Evolutionary conservation across 2,797 vertebrate species (phyloP).

Genomic region (Melanotaenia trifasciata): DNA sequence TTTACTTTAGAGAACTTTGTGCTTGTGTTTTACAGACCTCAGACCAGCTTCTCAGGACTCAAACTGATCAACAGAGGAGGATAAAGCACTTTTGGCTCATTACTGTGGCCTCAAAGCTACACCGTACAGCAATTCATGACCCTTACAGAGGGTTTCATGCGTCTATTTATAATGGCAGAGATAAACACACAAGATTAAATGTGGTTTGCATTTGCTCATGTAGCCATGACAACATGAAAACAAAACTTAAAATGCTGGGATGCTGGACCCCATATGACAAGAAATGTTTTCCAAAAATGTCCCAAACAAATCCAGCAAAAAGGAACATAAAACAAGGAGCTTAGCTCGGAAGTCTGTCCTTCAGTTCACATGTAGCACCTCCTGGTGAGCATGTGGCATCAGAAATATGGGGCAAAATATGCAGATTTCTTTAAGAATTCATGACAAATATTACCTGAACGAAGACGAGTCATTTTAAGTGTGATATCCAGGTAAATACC

Average conservation of each 20-base stretch:
- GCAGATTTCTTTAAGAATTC: neutral
- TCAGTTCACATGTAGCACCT: neutral
- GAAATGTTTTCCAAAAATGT: neutral
- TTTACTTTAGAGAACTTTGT: neutral
- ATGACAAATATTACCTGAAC: neutral
- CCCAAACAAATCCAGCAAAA: neutral
- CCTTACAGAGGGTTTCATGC: neutral
- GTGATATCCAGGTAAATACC: neutral
- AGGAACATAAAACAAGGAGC: neutral
- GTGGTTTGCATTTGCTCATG: neutral
- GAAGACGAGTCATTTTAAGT: neutral
- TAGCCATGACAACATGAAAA: neutral
- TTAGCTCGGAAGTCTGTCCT: neutral
- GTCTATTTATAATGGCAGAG: neutral
- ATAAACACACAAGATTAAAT: neutral
- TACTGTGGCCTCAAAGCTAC: neutral
- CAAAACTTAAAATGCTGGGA: constrained; percentile 1
- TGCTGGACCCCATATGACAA: neutral
- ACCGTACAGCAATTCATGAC: neutral
- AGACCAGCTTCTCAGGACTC: neutral
- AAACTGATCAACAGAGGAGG: neutral
- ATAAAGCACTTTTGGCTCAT: neutral
- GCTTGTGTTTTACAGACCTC: constrained; percentile 2
- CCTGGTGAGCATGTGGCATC: neutral
- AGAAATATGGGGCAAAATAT: neutral